Percentiles rank a stretch among this genome's conserved stretches.
Conservation (phyloP, 35 echinoderm and acorn worm genomes). For the Lytechinus variegatus region DNA sequence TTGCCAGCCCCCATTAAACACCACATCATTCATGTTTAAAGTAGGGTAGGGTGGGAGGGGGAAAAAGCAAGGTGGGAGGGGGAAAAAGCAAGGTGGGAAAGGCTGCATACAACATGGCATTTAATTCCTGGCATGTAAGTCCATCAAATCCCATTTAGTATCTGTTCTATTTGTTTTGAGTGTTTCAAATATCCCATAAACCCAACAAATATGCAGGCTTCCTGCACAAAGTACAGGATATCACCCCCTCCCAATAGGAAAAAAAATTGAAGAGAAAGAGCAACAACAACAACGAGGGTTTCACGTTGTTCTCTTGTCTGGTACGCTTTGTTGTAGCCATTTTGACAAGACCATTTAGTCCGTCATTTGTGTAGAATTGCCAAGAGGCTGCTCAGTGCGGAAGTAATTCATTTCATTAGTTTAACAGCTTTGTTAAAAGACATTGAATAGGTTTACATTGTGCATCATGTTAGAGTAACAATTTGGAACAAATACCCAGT, state of each 20-base stretch:
- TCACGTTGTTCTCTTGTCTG: not conserved
- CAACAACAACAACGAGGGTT: not conserved
- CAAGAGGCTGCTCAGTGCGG: not conserved
- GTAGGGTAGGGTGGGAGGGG: not conserved
- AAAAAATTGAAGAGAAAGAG: not conserved
- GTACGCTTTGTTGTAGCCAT: not conserved
- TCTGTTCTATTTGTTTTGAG: not conserved
- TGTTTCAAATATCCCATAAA: not conserved
- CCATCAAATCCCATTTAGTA: not conserved
- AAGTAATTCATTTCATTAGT: constrained; percentile 7
- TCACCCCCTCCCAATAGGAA: not conserved
- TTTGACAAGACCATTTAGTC: not conserved
- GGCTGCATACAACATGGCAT: not conserved
- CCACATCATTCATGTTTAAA: not conserved
- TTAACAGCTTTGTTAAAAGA: not conserved
- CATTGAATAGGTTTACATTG: not conserved
- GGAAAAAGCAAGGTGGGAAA: not conserved
- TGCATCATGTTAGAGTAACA: constrained; percentile 9
- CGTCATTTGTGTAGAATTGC: not conserved
- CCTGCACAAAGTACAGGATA: not conserved
- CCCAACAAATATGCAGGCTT: not conserved
- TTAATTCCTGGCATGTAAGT: not conserved
- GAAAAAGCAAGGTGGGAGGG: not conserved
- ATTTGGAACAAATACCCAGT: not conserved
- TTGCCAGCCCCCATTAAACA: not conserved